These are phyloP conservation scores for Ornithoptera priamus DNA, from an alignment of 2,888 invertebrate species.

Conservation along the genomic window DNA sequence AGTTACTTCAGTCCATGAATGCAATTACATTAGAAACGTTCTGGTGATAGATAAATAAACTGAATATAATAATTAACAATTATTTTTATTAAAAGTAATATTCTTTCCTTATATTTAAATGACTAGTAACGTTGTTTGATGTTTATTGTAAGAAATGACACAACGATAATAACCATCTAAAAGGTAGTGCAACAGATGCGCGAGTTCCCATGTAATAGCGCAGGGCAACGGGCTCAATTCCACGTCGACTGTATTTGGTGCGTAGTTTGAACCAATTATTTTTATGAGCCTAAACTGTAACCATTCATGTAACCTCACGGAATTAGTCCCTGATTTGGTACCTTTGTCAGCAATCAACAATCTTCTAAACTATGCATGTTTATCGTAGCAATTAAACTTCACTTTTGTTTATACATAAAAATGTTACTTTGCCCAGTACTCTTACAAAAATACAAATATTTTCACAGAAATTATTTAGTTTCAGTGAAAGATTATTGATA, in stretches of 20 bases:
- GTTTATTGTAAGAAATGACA: neutral
- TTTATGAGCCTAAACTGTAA: conserved; percentile 23
- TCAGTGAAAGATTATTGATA: too few relatives aligned
- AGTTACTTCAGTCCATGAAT: too few relatives aligned
- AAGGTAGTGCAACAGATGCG: conserved; percentile 12
- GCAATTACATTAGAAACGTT: too few relatives aligned
- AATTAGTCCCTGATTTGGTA: conserved; percentile 16
- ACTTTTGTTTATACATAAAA: neutral
- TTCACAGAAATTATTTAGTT: too few relatives aligned
- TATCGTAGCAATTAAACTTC: neutral
- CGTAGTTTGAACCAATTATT: conserved; percentile 27
- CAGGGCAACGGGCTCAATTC: conserved; percentile 20
- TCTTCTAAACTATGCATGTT: neutral
- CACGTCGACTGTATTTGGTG: conserved; percentile 16
- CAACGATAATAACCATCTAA: neutral
- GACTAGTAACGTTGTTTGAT: neutral
- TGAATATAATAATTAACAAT: too few relatives aligned
- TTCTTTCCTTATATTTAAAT: too few relatives aligned
- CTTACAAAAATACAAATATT: too few relatives aligned
- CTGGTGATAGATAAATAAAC: too few relatives aligned
- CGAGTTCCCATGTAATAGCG: conserved; percentile 14
- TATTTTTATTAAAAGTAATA: too few relatives aligned
- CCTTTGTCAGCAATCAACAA: conserved; percentile 7
- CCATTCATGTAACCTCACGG: conserved; percentile 15
- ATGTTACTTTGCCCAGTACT: too few relatives aligned